Evolutionary conservation across 2,888 invertebrate species (phyloP).

Genomic region (Drosophila greeni): DNA sequence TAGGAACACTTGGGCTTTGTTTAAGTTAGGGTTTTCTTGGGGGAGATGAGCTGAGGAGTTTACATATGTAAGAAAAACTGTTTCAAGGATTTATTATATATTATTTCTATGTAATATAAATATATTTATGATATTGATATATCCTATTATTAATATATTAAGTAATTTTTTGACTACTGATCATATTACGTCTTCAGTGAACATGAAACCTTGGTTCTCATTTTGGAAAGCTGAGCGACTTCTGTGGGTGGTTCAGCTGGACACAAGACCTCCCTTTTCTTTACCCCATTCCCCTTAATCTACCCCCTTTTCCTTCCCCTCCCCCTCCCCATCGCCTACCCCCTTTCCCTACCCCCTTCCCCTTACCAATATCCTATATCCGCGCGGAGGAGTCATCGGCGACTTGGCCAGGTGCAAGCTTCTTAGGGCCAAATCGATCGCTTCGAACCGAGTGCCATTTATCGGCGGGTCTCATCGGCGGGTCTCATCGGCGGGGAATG

Average conservation of each 20-base stretch:
- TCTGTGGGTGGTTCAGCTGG: neutral
- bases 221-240: neutral
- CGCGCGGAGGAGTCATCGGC: neutral
- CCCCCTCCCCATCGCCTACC: neutral
- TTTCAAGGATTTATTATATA: too few relatives aligned
- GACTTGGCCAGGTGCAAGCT: slow-evolving; percentile 33
- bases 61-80: too few relatives aligned
- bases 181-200: neutral
- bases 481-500: slow-evolving; percentile 23
- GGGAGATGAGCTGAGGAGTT: too few relatives aligned
- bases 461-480: slow-evolving; percentile 25
- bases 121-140: neutral
- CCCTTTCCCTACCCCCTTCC: neutral
- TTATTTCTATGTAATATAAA: neutral
- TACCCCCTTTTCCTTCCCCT: neutral
- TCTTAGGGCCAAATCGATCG: slow-evolving; percentile 31
- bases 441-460: slow-evolving; percentile 20
- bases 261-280: neutral
- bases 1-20: fast-evolving
- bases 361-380: too few relatives aligned
- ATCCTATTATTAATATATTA: neutral
- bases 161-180: neutral
- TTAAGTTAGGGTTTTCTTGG: neutral
- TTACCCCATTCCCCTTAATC: too few relatives aligned
- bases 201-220: neutral